Percentiles rank a stretch among this genome's conserved stretches.
Evolutionary conservation across 2,797 vertebrate species (phyloP).

Genomic region (Perodicticus potto): DNA sequence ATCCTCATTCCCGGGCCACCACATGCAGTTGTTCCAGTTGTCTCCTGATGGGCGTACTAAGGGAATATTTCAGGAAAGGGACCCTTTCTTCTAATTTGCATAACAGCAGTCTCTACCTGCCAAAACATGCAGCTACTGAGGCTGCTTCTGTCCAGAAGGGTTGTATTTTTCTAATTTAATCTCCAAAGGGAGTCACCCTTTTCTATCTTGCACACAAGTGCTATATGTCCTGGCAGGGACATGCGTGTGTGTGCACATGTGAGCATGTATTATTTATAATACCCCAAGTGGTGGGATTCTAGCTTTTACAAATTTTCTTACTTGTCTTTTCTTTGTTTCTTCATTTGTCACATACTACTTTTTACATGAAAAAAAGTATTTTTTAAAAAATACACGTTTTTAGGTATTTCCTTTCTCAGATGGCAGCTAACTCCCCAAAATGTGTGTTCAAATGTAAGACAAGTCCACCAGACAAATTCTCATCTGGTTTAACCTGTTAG

Average conservation of each 20-base stretch:
- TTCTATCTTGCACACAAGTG: not conserved
- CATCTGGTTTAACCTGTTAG: constrained; percentile 59
- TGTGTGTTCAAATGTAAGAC: not conserved
- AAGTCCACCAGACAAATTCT: constrained; percentile 65
- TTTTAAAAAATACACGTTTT: not conserved
- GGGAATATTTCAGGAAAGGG: not conserved
- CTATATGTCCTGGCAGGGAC: not conserved
- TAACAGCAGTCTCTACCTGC: not conserved
- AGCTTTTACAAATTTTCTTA: not conserved
- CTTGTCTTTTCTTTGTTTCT: not conserved
- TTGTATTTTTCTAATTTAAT: not conserved
- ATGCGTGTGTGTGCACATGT: not conserved
- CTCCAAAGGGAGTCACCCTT: not conserved
- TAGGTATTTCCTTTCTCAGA: constrained; percentile 40
- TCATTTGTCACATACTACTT: not conserved
- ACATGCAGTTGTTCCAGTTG: not conserved
- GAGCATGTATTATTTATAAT: not conserved
- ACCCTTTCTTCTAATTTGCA: not conserved
- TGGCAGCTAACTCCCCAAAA: not conserved
- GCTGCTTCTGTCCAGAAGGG: not conserved
- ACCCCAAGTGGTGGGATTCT: not conserved
- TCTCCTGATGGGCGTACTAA: not conserved
- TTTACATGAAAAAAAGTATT: not conserved
- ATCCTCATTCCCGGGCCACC: not conserved
- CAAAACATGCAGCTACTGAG: not conserved